phyloP scores from a whole-genome alignment of 2,888 invertebrate genomes.

The Clunio marinus region DNA sequence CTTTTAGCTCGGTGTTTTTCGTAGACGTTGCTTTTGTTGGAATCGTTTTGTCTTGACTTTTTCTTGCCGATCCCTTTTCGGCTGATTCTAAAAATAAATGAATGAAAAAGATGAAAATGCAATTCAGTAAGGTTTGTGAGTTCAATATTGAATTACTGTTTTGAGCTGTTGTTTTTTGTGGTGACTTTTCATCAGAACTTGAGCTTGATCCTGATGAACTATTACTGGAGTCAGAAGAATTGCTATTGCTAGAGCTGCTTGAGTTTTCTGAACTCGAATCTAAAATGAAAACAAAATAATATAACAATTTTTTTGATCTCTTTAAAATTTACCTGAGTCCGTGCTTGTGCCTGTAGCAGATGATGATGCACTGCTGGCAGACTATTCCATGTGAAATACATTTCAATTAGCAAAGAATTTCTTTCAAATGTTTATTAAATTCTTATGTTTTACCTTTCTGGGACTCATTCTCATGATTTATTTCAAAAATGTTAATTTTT shows the following conservation, averaged over 20 bases:
- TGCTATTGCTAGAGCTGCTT: background rate
- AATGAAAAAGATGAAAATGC: background rate
- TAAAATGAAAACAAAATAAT: background rate
- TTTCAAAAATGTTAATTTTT: background rate
- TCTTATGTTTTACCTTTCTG: background rate
- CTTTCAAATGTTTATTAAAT: background rate
- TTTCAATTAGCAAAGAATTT: background rate
- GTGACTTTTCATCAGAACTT: slow-evolving; percentile 29
- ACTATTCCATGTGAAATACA: slow-evolving; percentile 6
- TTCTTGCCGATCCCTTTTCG: slow-evolving; percentile 1
- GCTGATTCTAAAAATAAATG: slow-evolving; percentile 27
- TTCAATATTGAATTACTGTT: slow-evolving; percentile 27
- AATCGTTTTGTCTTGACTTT: slow-evolving; percentile 27
- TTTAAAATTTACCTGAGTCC: background rate
- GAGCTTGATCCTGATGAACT: slow-evolving; percentile 4
- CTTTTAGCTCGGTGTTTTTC: slow-evolving; percentile 24
- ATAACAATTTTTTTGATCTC: background rate
- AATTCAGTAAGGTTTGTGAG: background rate
- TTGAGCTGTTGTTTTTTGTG: slow-evolving; percentile 8
- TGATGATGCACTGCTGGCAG: slow-evolving; percentile 30
- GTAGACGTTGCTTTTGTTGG: slow-evolving; percentile 8
- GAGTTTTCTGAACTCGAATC: background rate
- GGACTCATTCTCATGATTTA: background rate
- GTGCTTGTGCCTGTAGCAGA: slow-evolving; percentile 5
- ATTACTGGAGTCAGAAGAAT: slow-evolving; percentile 18